Percentiles rank a stretch among this genome's conserved stretches.
Conservation (phyloP, 2,113 vertebrate species). For the Okapia johnstoni region DNA sequence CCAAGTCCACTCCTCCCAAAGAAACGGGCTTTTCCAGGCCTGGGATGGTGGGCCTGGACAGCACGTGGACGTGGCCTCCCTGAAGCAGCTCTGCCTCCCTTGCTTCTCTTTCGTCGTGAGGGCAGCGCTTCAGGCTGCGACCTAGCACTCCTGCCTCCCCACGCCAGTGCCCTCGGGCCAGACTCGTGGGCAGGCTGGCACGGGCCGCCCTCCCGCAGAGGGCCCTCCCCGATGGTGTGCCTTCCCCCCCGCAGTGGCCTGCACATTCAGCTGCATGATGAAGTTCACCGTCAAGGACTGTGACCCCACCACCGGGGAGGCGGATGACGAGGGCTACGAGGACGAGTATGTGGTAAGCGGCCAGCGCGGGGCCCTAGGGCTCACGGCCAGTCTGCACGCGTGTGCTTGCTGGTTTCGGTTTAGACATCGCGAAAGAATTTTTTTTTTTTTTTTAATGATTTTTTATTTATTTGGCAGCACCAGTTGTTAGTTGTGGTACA, state of each 20-base stretch:
- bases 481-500: no score
- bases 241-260: slow-evolving; percentile 77
- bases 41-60: background rate
- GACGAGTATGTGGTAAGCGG: slow-evolving; percentile 88
- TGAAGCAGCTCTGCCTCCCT: background rate
- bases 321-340: slow-evolving; percentile 84
- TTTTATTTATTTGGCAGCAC: no score
- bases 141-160: background rate
- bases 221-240: background rate
- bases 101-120: background rate
- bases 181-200: background rate
- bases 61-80: background rate
- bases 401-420: background rate
- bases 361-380: no score
- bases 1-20: background rate
- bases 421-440: background rate
- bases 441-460: background rate
- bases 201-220: background rate
- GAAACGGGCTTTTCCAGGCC: background rate
- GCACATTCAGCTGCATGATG: slow-evolving; percentile 87
- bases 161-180: background rate
- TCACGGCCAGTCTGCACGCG: background rate
- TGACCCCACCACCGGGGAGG: slow-evolving; percentile 84
- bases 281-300: slow-evolving; percentile 89
- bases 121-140: background rate